Base-by-base conservation (phyloP, 2,888 invertebrate genomes). In the Trileptium ribeirensis region DNA sequence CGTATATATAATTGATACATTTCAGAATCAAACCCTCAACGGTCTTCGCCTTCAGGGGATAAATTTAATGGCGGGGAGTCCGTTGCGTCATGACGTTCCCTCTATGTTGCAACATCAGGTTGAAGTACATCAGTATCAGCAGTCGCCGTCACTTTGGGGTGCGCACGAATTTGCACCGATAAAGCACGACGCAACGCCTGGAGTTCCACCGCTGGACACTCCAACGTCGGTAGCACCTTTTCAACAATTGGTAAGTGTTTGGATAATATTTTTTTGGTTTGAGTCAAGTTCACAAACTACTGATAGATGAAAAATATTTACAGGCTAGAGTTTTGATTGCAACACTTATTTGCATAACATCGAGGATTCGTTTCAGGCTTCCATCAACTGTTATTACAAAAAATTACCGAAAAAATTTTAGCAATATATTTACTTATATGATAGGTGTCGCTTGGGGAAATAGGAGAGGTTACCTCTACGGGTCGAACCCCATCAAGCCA, bases 201-300 rank as follows among this genome's bases (percentile, higher is more conserved):
- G 74, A 19, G 36, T 77, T 0, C 80, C 24, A 39, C 75, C 79
- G 38, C 24, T 78, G 24, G 74, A 79, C 29, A n/a, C 8, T 36
- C 38, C 38, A 36, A 34, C 24, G 3, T 29, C 34, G 3, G 31
- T 3, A 8, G 74, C 96, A 24, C 95, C 96, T 85, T 97, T 96
- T 90, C 97, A 97, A 89, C 97, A 97, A 89, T 92, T 97, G 86
- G 96, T 97, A 87, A 96, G 94, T 90, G 95, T 95, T 93, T 95
- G 95, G n/a, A n/a, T n/a, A n/a, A n/a, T n/a, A n/a, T n/a, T n/a
- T n/a, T n/a, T n/a, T n/a, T n/a, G n/a, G n/a, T n/a, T n/a, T n/a
- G n/a, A n/a, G n/a, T n/a, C n/a, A n/a, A n/a, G n/a, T n/a, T n/a
- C n/a, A n/a, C n/a, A n/a, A n/a, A n/a, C n/a, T n/a, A n/a, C n/a